phyloP scores from a whole-genome alignment of 2,113 vertebrate species.

The Toxostoma redivivum region DNA sequence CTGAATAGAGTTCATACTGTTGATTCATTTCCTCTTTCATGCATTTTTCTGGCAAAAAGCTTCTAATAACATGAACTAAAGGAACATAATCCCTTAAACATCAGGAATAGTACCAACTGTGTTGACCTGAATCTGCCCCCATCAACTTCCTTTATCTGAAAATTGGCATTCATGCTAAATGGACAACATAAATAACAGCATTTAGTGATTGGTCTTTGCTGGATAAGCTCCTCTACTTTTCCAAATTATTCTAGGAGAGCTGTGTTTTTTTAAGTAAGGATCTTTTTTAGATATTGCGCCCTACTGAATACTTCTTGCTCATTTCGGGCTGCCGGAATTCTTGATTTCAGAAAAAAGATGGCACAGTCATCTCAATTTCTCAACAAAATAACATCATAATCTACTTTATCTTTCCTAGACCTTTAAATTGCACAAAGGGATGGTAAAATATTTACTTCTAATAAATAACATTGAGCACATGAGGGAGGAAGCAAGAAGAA shows the following conservation, averaged over 20 bases:
- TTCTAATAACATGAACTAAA: constrained; percentile 10
- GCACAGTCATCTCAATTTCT: not conserved
- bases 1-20: not conserved
- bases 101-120: not conserved
- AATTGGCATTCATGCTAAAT: constrained; percentile 18
- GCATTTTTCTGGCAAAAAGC: not conserved
- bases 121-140: constrained; percentile 24
- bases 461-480: not conserved
- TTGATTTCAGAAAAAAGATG: not conserved
- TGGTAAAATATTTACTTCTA: not conserved
- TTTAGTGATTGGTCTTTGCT: not conserved
- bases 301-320: not conserved
- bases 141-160: constrained; percentile 26
- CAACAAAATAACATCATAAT: not conserved
- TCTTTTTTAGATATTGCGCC: not conserved
- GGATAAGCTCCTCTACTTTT: not conserved
- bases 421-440: not conserved
- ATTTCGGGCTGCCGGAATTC: not conserved
- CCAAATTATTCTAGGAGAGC: not conserved
- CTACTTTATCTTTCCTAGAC: not conserved
- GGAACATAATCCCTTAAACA: constrained; percentile 36
- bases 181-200: constrained; percentile 4
- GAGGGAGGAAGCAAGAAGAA: not conserved
- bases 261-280: not conserved
- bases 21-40: not conserved